Conservation (phyloP, 2,888 invertebrate genomes). For the Sympetrum striolatum region DNA sequence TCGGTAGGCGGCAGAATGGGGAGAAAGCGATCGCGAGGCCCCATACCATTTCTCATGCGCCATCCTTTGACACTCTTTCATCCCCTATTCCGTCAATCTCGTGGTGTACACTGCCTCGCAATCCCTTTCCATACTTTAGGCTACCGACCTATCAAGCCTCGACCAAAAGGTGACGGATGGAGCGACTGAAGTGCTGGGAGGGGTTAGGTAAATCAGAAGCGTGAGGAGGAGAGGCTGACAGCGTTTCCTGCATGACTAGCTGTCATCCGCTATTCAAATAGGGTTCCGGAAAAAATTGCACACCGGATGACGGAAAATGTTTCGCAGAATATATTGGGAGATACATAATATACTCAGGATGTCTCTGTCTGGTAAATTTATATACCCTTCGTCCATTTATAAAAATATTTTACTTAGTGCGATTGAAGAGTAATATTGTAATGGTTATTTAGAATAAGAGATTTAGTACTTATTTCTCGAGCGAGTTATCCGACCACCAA, state of each 20-base stretch:
- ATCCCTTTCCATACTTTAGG: not conserved
- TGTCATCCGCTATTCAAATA: not conserved
- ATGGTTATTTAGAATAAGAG: too few relatives aligned
- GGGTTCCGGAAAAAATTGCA: not conserved
- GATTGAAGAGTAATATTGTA: too few relatives aligned
- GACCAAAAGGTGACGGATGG: conserved; percentile 40
- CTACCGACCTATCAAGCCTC: conserved; percentile 2
- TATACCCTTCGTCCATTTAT: too few relatives aligned
- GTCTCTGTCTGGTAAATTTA: too few relatives aligned
- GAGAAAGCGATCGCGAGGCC: not conserved
- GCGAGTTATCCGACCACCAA: too few relatives aligned
- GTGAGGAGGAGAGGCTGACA: not conserved
- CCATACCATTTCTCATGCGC: conserved; percentile 25
- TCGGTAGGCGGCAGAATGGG: not conserved
- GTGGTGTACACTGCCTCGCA: not conserved
- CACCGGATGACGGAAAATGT: not conserved
- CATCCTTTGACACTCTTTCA: conserved; percentile 11
- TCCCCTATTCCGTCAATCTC: not conserved
- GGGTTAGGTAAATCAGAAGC: not conserved
- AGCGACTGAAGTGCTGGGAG: not conserved
- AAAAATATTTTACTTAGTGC: too few relatives aligned
- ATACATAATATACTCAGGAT: too few relatives aligned
- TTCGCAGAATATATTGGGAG: too few relatives aligned
- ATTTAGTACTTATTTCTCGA: too few relatives aligned
- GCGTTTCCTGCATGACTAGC: conserved; percentile 3